Evolutionary conservation across 2,888 invertebrate species (phyloP).

Genomic region (Stictocephala bisonia): DNA sequence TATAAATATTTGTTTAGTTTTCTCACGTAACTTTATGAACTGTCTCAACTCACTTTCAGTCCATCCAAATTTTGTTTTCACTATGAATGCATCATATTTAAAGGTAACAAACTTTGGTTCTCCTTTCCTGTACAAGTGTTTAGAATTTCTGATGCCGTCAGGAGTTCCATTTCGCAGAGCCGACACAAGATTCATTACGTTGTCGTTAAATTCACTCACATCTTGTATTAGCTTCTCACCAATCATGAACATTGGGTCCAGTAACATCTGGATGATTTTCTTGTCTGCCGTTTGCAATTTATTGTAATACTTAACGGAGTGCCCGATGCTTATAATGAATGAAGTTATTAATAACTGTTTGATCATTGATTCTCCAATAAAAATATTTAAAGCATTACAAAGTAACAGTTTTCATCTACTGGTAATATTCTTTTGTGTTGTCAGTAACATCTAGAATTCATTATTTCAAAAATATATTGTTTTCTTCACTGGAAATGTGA

Average conservation of each 20-base stretch:
- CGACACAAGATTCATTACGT: neutral
- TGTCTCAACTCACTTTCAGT: neutral
- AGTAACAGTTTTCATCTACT: too few species aligned
- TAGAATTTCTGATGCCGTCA: neutral
- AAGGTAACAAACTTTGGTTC: constrained; percentile 22
- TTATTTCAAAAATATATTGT: too few species aligned
- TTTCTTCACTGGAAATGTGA: too few species aligned
- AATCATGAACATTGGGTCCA: constrained; percentile 9
- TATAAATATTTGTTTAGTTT: constrained; percentile 26
- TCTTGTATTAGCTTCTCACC: constrained; percentile 10
- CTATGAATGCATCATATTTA: neutral
- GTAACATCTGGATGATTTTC: constrained; percentile 6
- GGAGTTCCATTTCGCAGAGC: constrained; percentile 1
- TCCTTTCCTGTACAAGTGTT: neutral
- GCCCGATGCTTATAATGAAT: neutral
- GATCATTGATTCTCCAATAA: neutral
- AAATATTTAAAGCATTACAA: too few species aligned
- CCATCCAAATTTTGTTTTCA: constrained; percentile 30
- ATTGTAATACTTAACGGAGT: neutral
- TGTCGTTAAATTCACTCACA: constrained; percentile 2
- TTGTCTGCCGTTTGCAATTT: neutral
- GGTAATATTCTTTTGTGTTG: too few species aligned
- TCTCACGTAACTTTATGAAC: constrained; percentile 24
- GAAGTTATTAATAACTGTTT: neutral
- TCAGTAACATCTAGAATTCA: too few species aligned